phyloP scores from a whole-genome alignment of 2,888 invertebrate species.

The Arctia plantaginis region DNA sequence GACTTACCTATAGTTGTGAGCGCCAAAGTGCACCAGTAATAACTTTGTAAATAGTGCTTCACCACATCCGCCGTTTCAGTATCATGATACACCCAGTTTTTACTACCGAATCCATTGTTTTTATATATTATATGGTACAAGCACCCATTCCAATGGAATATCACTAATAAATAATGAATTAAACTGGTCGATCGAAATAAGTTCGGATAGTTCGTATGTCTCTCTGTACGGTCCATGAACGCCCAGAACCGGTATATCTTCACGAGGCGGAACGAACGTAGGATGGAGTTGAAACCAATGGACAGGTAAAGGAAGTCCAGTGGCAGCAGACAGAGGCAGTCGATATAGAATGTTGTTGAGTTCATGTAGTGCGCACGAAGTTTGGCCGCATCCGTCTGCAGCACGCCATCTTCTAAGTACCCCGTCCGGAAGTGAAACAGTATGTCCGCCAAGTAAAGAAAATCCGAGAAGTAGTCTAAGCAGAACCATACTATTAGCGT shows the following conservation, averaged over 20 bases:
- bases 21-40: constrained; percentile 99
- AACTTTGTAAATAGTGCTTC: constrained; percentile 98
- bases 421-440: constrained; percentile 99
- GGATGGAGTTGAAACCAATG: constrained; percentile 98
- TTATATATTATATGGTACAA: constrained; percentile 98
- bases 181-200: constrained; percentile 96
- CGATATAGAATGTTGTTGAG: constrained; percentile 98
- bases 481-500: constrained; percentile 98
- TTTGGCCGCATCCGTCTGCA: constrained; percentile 97
- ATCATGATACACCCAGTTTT: constrained; percentile 96
- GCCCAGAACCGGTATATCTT: constrained; percentile 99
- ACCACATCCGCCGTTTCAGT: constrained; percentile 95
- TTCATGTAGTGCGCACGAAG: constrained; percentile 99
- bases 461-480: constrained; percentile 98
- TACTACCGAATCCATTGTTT: constrained; percentile 97
- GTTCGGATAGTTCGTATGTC: constrained; percentile 99
- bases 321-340: constrained; percentile 98
- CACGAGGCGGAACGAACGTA: constrained; percentile 97
- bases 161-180: constrained; percentile 98
- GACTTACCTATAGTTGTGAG: constrained; percentile 96
- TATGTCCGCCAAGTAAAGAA: constrained; percentile 98
- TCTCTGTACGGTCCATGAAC: constrained; percentile 98
- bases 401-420: constrained; percentile 98
- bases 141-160: constrained; percentile 99
- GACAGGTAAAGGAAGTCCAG: constrained; percentile 99